Percentiles rank a stretch among this genome's conserved stretches.
phyloP scores from a whole-genome alignment of 1,140 invertebrate species.

The Aphelinus atriplicis region DNA sequence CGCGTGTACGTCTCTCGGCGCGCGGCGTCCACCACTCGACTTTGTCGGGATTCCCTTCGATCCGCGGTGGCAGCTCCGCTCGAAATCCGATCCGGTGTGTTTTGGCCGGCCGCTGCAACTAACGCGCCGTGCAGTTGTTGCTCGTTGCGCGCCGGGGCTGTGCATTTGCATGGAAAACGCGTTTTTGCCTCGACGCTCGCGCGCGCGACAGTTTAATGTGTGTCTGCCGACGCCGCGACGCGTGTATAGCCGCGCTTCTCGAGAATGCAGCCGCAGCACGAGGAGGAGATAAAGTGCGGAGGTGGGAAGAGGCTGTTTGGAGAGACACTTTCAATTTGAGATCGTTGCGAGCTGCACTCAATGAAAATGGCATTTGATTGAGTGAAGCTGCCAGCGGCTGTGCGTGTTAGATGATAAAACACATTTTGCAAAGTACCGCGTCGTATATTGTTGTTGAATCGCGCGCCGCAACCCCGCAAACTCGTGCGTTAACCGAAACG shows the following conservation, averaged over 20 bases:
- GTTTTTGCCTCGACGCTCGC: background rate
- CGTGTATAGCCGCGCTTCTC: background rate
- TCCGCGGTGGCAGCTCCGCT: background rate
- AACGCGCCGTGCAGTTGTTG: background rate
- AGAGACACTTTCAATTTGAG: background rate
- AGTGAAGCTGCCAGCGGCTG: background rate
- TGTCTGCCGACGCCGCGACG: background rate
- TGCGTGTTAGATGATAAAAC: background rate
- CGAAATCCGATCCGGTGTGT: conserved; percentile 25
- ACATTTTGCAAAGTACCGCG: too few relatives aligned
- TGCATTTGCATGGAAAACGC: conserved; percentile 26
- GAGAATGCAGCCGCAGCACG: conserved; percentile 6
- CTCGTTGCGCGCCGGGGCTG: background rate
- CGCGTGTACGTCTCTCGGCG: background rate
- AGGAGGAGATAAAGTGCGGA: background rate
- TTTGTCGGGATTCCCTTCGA: conserved; percentile 35
- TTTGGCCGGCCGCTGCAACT: background rate
- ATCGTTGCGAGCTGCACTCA: conserved; percentile 4
- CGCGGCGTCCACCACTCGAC: background rate
- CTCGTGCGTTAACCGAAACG: too few relatives aligned
- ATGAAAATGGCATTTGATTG: conserved; percentile 23
- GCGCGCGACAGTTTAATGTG: too few relatives aligned
- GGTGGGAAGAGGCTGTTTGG: background rate
- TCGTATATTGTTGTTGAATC: too few relatives aligned
- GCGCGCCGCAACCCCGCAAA: too few relatives aligned